Percentiles rank a stretch among this genome's conserved stretches.
These are phyloP conservation scores for honey bee (Apis mellifera) DNA, from an alignment of 1,140 invertebrate species.

Conservation along the genomic window DNA sequence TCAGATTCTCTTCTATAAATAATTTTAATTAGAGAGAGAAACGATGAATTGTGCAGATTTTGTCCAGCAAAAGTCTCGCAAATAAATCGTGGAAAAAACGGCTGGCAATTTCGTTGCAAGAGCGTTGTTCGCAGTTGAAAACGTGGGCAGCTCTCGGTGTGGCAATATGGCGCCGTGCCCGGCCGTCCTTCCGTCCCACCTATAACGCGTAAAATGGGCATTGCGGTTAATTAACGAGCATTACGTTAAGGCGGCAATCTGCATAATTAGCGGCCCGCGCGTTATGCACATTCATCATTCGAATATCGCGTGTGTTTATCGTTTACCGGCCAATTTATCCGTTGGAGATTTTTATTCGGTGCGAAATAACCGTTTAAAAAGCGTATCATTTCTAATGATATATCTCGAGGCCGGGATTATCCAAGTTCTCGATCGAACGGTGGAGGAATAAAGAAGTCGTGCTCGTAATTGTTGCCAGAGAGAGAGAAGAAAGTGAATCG, in stretches of 20 bases:
- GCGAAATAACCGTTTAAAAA: not conserved
- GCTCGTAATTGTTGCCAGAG: constrained; percentile 4
- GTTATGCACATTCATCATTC: constrained; percentile 68
- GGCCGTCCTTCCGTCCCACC: constrained; percentile 67
- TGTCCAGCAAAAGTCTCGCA: constrained; percentile 33
- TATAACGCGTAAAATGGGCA: constrained; percentile 68
- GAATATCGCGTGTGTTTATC: constrained; percentile 53
- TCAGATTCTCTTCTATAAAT: no score
- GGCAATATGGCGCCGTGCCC: constrained; percentile 65
- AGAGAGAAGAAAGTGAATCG: constrained; percentile 38
- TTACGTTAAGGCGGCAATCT: constrained; percentile 74
- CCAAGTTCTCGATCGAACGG: not conserved
- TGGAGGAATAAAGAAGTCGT: not conserved
- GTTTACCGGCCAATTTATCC: constrained; percentile 42
- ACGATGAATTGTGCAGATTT: not conserved
- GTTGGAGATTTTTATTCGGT: not conserved
- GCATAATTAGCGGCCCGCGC: constrained; percentile 71
- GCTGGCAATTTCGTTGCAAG: constrained; percentile 41
- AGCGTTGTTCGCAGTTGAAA: constrained; percentile 23
- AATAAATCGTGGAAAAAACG: constrained; percentile 39
- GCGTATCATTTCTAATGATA: no score
- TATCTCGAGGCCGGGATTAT: no score
- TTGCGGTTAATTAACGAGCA: constrained; percentile 74
- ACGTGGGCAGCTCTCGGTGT: constrained; percentile 52
- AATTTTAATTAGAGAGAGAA: not conserved